Percentiles rank a stretch among this genome's conserved stretches.
Evolutionary conservation across 1,140 invertebrate genomes (phyloP).

Genomic region (Microplitis mediator): DNA sequence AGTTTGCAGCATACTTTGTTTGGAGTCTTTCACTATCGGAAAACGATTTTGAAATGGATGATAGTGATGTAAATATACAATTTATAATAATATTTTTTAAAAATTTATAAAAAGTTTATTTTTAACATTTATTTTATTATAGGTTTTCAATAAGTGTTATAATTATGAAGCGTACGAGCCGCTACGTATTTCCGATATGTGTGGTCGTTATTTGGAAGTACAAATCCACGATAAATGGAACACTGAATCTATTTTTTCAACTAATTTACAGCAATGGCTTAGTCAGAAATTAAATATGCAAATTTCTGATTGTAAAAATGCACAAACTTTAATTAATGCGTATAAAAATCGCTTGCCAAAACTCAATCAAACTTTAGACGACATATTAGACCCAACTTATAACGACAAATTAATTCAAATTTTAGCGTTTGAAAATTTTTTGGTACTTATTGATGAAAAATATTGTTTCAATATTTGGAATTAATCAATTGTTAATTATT

Average conservation of each 20-base stretch:
- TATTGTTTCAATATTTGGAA: background rate
- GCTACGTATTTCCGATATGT: conserved; percentile 39
- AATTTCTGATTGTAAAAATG: conserved; percentile 26
- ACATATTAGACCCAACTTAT: conserved; percentile 44
- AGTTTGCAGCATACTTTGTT: conserved; percentile 40
- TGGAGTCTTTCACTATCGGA: conserved; percentile 45
- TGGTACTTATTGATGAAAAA: background rate
- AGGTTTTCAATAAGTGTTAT: conserved; percentile 55
- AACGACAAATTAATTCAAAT: conserved; percentile 45
- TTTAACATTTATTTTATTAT: conserved; percentile 24
- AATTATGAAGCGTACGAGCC: conserved; percentile 51
- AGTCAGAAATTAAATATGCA: conserved; percentile 29
- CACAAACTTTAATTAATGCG: conserved; percentile 32
- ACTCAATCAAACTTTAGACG: conserved; percentile 33
- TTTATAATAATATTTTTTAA: background rate
- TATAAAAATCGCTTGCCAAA: conserved; percentile 36
- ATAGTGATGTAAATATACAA: conserved; percentile 44
- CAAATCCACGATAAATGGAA: conserved; percentile 24
- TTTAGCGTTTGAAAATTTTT: conserved; percentile 37
- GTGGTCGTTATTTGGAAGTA: conserved; percentile 30
- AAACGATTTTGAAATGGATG: conserved; percentile 51
- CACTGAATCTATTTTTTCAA: conserved; percentile 18
- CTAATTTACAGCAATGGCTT: conserved; percentile 34
- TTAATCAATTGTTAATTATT: too few relatives aligned
- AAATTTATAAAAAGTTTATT: background rate